Percentiles rank a stretch among this genome's conserved stretches.
phyloP scores from a whole-genome alignment of 2,888 invertebrate species.

The Ephialtes manifestator region DNA sequence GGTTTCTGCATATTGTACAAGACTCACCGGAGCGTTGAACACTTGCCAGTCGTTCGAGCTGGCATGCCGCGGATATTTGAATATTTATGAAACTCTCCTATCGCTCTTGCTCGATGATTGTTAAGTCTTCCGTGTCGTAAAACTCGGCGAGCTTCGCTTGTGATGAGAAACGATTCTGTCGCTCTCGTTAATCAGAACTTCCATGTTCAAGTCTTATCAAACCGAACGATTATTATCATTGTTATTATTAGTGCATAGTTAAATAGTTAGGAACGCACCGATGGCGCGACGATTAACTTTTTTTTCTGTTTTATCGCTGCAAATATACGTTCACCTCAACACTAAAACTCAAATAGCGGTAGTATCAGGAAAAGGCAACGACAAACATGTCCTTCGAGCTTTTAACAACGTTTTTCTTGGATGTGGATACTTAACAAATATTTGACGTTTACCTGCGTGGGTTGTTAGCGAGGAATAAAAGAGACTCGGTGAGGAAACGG shows the following conservation, averaged over 20 bases:
- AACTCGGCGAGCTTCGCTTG: constrained; percentile 30
- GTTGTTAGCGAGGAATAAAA: constrained; percentile 31
- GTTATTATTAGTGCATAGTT: neutral
- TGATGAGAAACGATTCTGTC: constrained; percentile 31
- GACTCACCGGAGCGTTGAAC: constrained; percentile 22
- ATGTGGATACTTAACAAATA: constrained; percentile 30
- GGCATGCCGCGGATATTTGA: constrained; percentile 22
- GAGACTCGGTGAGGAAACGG: constrained; percentile 20
- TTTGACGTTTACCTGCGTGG: constrained; percentile 33
- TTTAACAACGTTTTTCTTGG: constrained; percentile 48
- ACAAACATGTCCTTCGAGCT: constrained; percentile 5
- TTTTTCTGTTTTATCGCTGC: neutral
- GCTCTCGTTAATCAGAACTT: constrained; percentile 8
- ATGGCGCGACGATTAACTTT: neutral
- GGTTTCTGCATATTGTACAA: constrained; percentile 16
- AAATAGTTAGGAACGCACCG: neutral
- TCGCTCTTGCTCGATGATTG: constrained; percentile 31
- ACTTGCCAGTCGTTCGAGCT: constrained; percentile 21
- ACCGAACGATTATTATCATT: neutral
- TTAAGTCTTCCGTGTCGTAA: constrained; percentile 45
- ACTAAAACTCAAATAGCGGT: neutral
- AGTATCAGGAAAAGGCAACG: neutral
- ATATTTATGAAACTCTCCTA: constrained; percentile 46
- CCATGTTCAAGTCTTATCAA: neutral
- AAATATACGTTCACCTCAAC: neutral